Conservation (phyloP, 2,113 vertebrate species). For the Sapajus apella region DNA sequence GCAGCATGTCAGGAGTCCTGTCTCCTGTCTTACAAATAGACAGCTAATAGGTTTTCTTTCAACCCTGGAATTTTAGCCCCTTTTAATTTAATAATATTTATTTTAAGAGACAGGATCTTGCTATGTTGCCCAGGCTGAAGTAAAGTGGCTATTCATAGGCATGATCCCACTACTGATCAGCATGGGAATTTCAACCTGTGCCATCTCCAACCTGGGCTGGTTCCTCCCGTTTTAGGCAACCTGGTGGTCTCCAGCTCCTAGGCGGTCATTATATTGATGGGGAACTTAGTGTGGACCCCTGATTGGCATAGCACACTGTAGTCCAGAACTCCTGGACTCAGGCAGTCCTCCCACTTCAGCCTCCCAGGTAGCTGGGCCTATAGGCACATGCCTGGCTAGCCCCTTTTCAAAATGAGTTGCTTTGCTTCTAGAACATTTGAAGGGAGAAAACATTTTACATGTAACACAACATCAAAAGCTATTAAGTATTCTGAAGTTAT, state of each 20-base stretch:
- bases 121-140: not conserved
- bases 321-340: not conserved
- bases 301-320: not conserved
- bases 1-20: not conserved
- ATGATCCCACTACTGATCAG: not conserved
- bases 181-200: not conserved
- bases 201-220: not conserved
- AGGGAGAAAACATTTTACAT: not conserved
- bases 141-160: not conserved
- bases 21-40: not conserved
- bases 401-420: not conserved
- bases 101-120: not conserved
- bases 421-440: not conserved
- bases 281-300: not conserved
- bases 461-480: slow-evolving; percentile 17
- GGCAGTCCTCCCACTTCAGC: not conserved
- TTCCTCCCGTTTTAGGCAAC: not conserved
- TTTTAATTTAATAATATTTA: not conserved
- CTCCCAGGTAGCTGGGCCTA: not conserved
- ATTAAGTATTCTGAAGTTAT: not conserved
- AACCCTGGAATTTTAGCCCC: not conserved
- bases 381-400: not conserved
- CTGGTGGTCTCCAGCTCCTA: not conserved
- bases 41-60: not conserved
- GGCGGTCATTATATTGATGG: not conserved